Conservation (phyloP, 2,113 vertebrate genomes). For the Sander vitreus region DNA sequence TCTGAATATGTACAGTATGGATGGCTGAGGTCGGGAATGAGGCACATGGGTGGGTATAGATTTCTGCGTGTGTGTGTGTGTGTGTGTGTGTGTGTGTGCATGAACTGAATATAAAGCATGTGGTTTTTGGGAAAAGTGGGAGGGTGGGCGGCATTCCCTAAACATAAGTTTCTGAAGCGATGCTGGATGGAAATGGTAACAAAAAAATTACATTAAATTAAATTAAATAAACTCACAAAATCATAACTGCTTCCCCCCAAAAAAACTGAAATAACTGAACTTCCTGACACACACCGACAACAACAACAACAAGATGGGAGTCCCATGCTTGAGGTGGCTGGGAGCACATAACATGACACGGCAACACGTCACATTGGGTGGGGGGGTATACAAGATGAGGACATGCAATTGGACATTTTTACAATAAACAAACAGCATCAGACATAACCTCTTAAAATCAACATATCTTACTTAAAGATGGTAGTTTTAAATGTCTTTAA, state of each 20-base stretch:
- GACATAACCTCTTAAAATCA: slow-evolving; percentile 11
- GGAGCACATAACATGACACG: slow-evolving; percentile 60
- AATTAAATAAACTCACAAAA: slow-evolving; percentile 45
- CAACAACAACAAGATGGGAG: slow-evolving; percentile 63
- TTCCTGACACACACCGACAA: slow-evolving; percentile 61
- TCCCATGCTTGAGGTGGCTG: slow-evolving; percentile 73
- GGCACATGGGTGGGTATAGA: slow-evolving; percentile 23
- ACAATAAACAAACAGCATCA: slow-evolving; percentile 23
- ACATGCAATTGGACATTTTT: slow-evolving; percentile 77
- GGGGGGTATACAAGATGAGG: slow-evolving; percentile 65
- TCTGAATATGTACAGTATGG: slow-evolving; percentile 63
- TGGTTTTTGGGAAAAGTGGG: slow-evolving; percentile 40
- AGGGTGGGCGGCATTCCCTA: slow-evolving; percentile 72
- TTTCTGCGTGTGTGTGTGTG: slow-evolving; percentile 9
- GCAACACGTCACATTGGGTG: slow-evolving; percentile 63
- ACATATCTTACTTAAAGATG: not conserved
- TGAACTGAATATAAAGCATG: slow-evolving; percentile 39
- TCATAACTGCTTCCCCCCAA: slow-evolving; percentile 51
- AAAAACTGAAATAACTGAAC: slow-evolving; percentile 48
- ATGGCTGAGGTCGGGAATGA: slow-evolving; percentile 59
- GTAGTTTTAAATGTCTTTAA: not conserved
- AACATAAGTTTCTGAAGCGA: slow-evolving; percentile 51
- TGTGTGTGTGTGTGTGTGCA: slow-evolving; percentile 31
- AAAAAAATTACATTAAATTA: slow-evolving; percentile 16
- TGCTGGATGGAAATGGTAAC: slow-evolving; percentile 69